Evolutionary conservation across 2,888 invertebrate genomes (phyloP), one percentile per base, ranked within the genome.

Genomic region (Habroteleia sp.): DNA sequence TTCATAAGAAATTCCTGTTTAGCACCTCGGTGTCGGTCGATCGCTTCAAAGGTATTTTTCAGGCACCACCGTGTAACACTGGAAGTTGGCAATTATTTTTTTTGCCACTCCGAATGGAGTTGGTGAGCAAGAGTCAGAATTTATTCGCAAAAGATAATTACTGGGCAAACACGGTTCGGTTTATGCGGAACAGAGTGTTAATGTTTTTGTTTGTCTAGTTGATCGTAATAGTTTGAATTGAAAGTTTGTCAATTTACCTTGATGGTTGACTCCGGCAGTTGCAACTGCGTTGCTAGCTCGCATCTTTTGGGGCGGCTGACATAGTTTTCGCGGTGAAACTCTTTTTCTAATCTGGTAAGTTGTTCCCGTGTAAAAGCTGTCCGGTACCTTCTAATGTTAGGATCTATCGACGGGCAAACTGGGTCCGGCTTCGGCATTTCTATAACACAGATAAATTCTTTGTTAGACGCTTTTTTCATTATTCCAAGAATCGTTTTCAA

Each of bases 281-380:
- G 95, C 8, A 99, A 91, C 83, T 97, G 95, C 0, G 96, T 93
- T 0, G 99, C 99, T 29, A 99, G 90, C 88, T 99, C 99, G 86
- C 98, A 97, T 76, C 99, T 91, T 66, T 97, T 91, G 0, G 99
- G 99, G 56, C 99, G 90, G 0, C 97, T 97, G 0, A 99, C 98
- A 89, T 99, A 99, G 89, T 98, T 99, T 89, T 99, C 99, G 82
- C 96, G 95, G 89, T 93, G 93, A 87, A 99, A 99, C 89, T 99
- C 99, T 83, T 97, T 96, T 89, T 99, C 99, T 54, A 99, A 90
- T 7, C 97, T 91, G 0, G 92, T 93, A 35, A 99, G 89, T 88
- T 99, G 99, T 86, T 99, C 99, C 6, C 98, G 91, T 0, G 97
- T 97, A 89, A 99, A 99, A 0, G 99, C 99, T 0, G 99, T 99